Base-by-base conservation (phyloP, 2,797 vertebrate genomes). In the Onychomys arenicola region DNA sequence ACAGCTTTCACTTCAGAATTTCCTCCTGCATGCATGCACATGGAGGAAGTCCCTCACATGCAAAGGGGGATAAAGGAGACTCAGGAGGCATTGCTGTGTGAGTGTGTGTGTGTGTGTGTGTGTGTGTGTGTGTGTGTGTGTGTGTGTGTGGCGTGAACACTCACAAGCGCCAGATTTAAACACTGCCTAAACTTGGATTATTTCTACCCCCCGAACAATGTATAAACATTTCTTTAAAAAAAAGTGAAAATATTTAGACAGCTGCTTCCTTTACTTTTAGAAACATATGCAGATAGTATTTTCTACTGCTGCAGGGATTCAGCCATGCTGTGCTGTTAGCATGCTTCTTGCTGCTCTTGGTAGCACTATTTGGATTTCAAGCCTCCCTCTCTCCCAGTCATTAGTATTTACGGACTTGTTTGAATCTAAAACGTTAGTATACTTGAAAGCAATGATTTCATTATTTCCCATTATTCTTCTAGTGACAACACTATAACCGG, bases 211-310 rank as follows among this genome's bases (percentile, higher is more conserved):
- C 88, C 91, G 95, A 78, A 43, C 69, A 96, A 69, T 77, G 76
- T 87, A 82, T 97, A 97, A 97, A 98, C 97, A 80, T 98, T 97
- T 71, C 43, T 78, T 98, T 97, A 16, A 43, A 21, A 89, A 91
- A 97, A 96, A 98, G 78, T 87, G 97, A 94, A 98, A 98, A 98
- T 98, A 97, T 98, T 98, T 98, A 97, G 96, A 98, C 97, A 98
- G 98, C 97, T 98, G 98, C 97, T 98, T 98, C 98, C 98, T 98
- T 97, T 98, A 97, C 96, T 98, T 94, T 97, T 90, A 40, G 69
- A 49, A 93, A 34, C 82, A 65, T 49, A 49, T 90, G 95, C 97
- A 98, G 95, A 97, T 97, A 97, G 94, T 98, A 96, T 97, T 98
- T 97, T 49, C 98, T 98, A 97, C 92, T 98, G 49, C 92, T 93